Evolutionary conservation across 2,113 vertebrate species (phyloP).

Genomic region (Axis porcinus): DNA sequence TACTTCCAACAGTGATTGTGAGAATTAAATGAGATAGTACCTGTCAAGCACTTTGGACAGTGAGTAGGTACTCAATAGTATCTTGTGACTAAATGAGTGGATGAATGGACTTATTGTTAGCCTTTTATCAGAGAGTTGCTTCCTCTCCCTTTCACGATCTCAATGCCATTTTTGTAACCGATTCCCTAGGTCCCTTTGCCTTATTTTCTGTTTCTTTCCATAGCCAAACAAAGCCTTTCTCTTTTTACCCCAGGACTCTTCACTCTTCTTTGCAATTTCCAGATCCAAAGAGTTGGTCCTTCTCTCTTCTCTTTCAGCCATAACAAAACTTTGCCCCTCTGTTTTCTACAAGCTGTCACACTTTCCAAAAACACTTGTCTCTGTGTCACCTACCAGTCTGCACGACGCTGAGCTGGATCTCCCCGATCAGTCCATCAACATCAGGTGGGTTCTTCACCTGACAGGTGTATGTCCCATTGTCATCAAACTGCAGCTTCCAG

Average conservation of each 20-base stretch:
- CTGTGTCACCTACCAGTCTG: conserved; percentile 75
- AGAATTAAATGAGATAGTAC: not conserved
- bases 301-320: accelerated
- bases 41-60: not conserved
- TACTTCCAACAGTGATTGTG: not conserved
- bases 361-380: accelerated
- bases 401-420: conserved; percentile 87
- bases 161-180: conserved; percentile 30
- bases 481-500: conserved; percentile 86
- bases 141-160: conserved; percentile 14
- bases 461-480: conserved; percentile 93
- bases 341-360: not conserved
- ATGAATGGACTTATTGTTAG: conserved; percentile 17
- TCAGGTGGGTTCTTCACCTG: conserved; percentile 94
- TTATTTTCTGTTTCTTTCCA: not conserved
- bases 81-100: not conserved
- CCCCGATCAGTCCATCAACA: conserved; percentile 85
- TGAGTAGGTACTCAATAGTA: not conserved
- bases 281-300: not conserved
- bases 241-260: not conserved
- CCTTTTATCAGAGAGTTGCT: not conserved
- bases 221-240: conserved; percentile 33
- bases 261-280: not conserved
- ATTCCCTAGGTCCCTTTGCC: not conserved
- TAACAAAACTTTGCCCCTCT: not conserved